Conservation (phyloP, 2,888 invertebrate species). For the Diaphora mendica region DNA sequence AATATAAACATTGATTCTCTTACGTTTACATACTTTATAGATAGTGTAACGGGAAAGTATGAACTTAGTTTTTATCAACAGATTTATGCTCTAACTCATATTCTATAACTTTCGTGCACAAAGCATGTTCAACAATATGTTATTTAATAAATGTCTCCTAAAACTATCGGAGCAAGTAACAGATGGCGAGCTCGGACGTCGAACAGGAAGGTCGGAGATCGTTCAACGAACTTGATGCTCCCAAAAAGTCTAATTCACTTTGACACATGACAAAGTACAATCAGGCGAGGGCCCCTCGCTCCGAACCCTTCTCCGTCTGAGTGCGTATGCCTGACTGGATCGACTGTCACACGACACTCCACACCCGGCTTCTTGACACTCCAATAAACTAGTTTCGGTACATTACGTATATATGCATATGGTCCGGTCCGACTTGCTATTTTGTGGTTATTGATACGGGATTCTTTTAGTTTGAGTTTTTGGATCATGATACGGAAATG, state of each 20-base stretch:
- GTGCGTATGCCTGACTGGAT: not conserved
- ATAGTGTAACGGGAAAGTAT: no score
- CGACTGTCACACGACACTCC: conserved; percentile 9
- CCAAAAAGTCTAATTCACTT: conserved; percentile 21
- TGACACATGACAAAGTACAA: conserved; percentile 25
- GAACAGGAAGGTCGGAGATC: conserved; percentile 13
- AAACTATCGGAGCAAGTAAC: conserved; percentile 7
- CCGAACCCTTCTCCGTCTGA: conserved; percentile 13
- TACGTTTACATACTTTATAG: no score
- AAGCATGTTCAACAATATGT: not conserved
- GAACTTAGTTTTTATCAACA: not conserved
- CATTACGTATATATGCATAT: not conserved
- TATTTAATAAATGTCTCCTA: not conserved
- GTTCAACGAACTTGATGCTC: conserved; percentile 17
- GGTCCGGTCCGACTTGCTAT: not conserved
- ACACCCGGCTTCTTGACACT: conserved; percentile 8
- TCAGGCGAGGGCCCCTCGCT: conserved; percentile 9
- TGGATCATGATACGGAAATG: not conserved
- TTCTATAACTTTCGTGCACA: not conserved
- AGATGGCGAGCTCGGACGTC: conserved; percentile 1
- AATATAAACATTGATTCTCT: no score
- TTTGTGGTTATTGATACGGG: not conserved
- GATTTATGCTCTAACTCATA: not conserved
- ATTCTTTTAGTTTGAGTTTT: not conserved
- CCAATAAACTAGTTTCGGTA: conserved; percentile 4